Evolutionary conservation across 2,888 invertebrate species (phyloP).

Genomic region (Drosophila hamatofila): DNA sequence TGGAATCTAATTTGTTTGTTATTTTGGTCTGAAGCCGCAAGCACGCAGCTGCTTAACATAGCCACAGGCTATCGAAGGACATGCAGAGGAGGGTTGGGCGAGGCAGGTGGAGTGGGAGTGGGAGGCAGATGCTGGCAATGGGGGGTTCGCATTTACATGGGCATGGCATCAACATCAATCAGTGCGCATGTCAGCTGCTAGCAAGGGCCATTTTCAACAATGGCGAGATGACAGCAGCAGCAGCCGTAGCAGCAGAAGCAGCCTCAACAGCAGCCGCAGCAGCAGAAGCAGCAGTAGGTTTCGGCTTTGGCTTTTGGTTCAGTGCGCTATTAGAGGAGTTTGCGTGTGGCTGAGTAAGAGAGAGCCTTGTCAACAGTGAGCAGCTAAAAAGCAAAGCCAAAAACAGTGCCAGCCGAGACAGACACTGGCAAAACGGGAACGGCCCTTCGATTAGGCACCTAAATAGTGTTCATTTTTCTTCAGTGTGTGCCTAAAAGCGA

Average conservation of each 20-base stretch:
- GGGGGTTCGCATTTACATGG: conserved; percentile 22
- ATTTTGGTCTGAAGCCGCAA: conserved; percentile 33
- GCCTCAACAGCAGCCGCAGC: conserved; percentile 3
- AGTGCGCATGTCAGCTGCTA: conserved; percentile 60
- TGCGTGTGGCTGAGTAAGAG: conserved; percentile 65
- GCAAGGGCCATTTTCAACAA: conserved; percentile 40
- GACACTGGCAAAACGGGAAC: conserved; percentile 43
- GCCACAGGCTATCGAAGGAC: conserved; percentile 11
- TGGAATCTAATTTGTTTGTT: conserved; percentile 8
- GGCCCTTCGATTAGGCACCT: conserved; percentile 17
- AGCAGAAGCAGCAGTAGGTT: conserved; percentile 14
- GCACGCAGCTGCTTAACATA: conserved; percentile 14
- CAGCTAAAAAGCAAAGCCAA: conserved; percentile 20
- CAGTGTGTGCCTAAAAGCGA: background rate
- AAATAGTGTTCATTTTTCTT: conserved; percentile 18
- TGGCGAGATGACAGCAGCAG: conserved; percentile 47
- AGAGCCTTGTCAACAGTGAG: conserved; percentile 27
- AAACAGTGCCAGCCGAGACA: conserved; percentile 20
- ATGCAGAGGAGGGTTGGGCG: background rate
- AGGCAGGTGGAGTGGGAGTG: background rate
- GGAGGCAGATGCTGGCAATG: background rate
- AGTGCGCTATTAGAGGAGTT: conserved; percentile 66
- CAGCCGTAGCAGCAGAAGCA: conserved; percentile 11
- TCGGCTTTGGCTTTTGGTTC: conserved; percentile 49
- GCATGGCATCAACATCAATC: conserved; percentile 59